Evolutionary conservation across 2,113 vertebrate species (phyloP), one percentile per base, ranked within the genome.

Genomic region (Notechis scutatus): DNA sequence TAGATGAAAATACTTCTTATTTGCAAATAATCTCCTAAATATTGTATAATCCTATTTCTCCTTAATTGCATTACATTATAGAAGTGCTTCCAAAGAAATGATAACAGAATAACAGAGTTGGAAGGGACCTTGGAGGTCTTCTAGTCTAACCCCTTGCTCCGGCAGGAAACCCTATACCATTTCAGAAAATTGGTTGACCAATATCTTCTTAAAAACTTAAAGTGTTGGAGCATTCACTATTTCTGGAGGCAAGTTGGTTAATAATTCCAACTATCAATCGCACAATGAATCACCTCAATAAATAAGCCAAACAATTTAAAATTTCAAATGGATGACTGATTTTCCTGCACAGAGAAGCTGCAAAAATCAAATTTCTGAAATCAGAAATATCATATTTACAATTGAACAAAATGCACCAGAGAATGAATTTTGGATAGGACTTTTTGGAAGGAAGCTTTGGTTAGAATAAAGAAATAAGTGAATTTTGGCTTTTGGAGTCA

Each of bases 281-380:
- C 12, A 12, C 10, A 64, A 64, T 12, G 61, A 64, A 64, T 64
- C 26, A 29, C 29, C 29, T 64, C 10, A 64, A 64, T 29, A 64
- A 64, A 64, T 64, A 64, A 64, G 42, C 42, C 55, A 61, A 47
- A 92, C 4, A 15, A 23, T 42, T 87, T 59, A 23, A 85, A 91
- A 86, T 34, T 59, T 87, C 15, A 45, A 56, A 18, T 11, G 52
- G 45, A 69, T 52, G 45, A 26, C 29, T 47, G 29, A 24, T 95
- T 96, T 96, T 90, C 90, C 88, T 95, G 93, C 94, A n/a, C 54
- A 85, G 15, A 74, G 18, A 29, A 47, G 92, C 95, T 93, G 91
- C 89, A 94, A n/a, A 94, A 69, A 86, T 90, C 87, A 56, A 91
- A 59, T 59, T 59, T 95, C 91, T 90, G 55, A 64, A 93, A 94